Conservation (phyloP, 1,140 invertebrate species). For the Zaprionus camerounensis region DNA sequence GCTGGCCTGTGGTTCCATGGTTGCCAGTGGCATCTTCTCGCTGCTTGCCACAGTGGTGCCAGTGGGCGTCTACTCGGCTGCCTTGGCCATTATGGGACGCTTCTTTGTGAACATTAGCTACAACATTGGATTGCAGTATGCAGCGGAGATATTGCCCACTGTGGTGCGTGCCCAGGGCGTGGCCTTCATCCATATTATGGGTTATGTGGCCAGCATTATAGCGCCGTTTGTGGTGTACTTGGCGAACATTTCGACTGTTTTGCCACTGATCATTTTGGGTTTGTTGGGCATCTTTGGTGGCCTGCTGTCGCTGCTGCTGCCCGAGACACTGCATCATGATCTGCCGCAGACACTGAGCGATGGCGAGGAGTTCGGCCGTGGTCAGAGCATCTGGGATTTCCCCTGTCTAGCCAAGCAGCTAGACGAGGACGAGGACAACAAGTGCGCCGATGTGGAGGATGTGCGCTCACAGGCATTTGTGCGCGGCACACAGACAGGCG, state of each 20-base stretch:
- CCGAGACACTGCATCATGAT: conserved; percentile 93
- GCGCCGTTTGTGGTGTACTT: conserved; percentile 93
- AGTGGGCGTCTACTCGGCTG: conserved; percentile 88
- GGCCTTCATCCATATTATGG: conserved; percentile 93
- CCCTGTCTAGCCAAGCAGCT: conserved; percentile 87
- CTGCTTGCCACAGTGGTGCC: conserved; percentile 90
- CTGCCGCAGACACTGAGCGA: conserved; percentile 93
- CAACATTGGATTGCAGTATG: conserved; percentile 95
- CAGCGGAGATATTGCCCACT: conserved; percentile 93
- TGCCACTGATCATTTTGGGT: conserved; percentile 92
- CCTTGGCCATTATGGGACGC: conserved; percentile 91
- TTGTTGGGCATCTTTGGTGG: conserved; percentile 90
- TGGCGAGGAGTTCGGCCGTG: conserved; percentile 92
- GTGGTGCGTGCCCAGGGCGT: conserved; percentile 93
- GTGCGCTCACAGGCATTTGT: conserved; percentile 72
- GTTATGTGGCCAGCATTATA: conserved; percentile 92
- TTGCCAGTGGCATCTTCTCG: conserved; percentile 92
- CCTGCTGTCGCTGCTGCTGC: conserved; percentile 89
- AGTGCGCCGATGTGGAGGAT: conserved; percentile 68
- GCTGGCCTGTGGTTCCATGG: conserved; percentile 92
- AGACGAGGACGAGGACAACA: conserved; percentile 54
- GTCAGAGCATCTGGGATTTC: conserved; percentile 91
- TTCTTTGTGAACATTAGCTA: conserved; percentile 95
- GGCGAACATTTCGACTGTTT: conserved; percentile 87
- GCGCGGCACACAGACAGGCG: conserved; percentile 82